Conservation (phyloP, 2,113 vertebrate genomes). For the Isichthys henryi region DNA sequence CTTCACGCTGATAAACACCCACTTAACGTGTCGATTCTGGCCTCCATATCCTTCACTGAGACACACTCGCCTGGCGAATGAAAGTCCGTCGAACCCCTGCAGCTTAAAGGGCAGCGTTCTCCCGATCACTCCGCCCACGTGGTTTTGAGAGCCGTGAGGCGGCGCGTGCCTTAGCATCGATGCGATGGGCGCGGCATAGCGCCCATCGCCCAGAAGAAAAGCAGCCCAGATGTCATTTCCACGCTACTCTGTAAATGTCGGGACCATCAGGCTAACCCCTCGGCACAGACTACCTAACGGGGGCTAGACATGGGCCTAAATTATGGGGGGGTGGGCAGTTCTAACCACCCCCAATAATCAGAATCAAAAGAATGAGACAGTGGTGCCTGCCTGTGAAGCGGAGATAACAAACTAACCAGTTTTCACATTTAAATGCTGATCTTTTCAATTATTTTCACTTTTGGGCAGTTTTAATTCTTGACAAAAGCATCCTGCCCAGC, state of each 20-base stretch:
- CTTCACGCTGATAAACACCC: background rate
- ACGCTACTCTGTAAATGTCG: background rate
- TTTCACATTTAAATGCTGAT: background rate
- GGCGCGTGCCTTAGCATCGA: background rate
- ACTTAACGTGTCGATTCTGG: background rate
- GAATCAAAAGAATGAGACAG: background rate
- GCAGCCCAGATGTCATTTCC: background rate
- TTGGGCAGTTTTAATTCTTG: background rate
- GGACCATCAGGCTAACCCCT: background rate
- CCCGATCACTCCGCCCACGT: background rate
- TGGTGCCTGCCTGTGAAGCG: background rate
- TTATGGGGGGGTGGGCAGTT: background rate
- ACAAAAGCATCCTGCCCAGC: background rate
- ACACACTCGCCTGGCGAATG: background rate
- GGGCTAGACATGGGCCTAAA: background rate
- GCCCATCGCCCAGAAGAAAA: background rate
- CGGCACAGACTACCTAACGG: background rate
- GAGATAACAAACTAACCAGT: background rate
- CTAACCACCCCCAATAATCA: too few relatives aligned
- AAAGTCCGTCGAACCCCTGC: background rate
- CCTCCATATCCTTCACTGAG: background rate
- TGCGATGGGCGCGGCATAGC: background rate
- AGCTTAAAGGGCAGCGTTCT: background rate
- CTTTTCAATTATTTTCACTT: background rate
- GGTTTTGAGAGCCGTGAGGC: background rate